These are phyloP conservation scores for Brotula barbata DNA, from an alignment of 2,797 vertebrate species.

Conservation along the genomic window DNA sequence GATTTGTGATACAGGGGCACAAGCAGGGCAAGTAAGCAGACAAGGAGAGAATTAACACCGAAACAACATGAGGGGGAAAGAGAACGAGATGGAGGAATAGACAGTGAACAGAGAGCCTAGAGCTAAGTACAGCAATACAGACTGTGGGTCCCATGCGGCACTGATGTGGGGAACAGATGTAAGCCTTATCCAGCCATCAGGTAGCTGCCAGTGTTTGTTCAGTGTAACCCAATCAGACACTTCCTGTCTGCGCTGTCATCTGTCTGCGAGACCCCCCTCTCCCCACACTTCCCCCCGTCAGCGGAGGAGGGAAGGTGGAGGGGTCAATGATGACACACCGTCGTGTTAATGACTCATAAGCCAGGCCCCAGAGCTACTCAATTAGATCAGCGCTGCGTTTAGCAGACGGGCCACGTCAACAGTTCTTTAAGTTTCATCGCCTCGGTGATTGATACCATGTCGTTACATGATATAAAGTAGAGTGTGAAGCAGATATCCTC, in stretches of 20 bases:
- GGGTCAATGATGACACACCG: slow-evolving; percentile 72
- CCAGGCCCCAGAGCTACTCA: slow-evolving; percentile 48
- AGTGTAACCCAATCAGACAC: slow-evolving; percentile 77
- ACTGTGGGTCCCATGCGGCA: slow-evolving; percentile 42
- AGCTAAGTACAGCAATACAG: slow-evolving; percentile 53
- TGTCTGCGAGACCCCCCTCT: slow-evolving; percentile 70
- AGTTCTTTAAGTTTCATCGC: slow-evolving; percentile 46
- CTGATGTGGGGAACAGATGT: slow-evolving; percentile 79
- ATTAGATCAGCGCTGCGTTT: slow-evolving; percentile 47
- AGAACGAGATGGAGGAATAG: slow-evolving; percentile 27
- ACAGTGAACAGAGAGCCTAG: slow-evolving; percentile 51
- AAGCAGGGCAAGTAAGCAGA: slow-evolving; percentile 44
- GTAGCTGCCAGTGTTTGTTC: slow-evolving; percentile 80
- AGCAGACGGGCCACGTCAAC: slow-evolving; percentile 34
- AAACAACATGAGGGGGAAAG: slow-evolving; percentile 17
- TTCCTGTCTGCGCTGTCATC: slow-evolving; percentile 79
- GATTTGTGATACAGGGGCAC: slow-evolving; percentile 39
- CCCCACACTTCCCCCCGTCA: too few species aligned
- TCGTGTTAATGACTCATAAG: slow-evolving; percentile 68
- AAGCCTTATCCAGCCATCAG: slow-evolving; percentile 69
- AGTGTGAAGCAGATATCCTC: slow-evolving; percentile 10
- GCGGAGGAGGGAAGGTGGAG: slow-evolving; percentile 33
- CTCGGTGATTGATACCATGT: slow-evolving; percentile 41
- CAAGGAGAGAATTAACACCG: slow-evolving; percentile 16
- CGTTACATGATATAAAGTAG: slow-evolving; percentile 13